These are phyloP conservation scores for Lutraria lutraria DNA, from an alignment of 2,888 invertebrate species.

Conservation along the genomic window DNA sequence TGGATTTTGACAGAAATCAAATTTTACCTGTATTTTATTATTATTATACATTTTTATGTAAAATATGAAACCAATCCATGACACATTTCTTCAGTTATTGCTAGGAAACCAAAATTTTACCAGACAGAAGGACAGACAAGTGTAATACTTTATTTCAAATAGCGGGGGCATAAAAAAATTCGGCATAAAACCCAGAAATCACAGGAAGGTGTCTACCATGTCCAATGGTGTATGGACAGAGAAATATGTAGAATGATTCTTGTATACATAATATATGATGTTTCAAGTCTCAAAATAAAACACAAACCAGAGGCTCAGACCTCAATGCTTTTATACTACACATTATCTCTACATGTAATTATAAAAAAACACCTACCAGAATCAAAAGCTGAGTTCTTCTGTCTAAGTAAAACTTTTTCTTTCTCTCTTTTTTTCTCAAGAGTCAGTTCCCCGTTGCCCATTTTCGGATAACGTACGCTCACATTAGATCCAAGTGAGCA, in stretches of 20 bases:
- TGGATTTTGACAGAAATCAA: too few species aligned
- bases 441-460: slow-evolving; percentile 37
- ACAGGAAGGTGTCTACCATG: too few species aligned
- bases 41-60: too few species aligned
- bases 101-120: too few species aligned
- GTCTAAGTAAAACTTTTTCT: slow-evolving; percentile 44
- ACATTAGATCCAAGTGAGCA: not conserved
- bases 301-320: not conserved
- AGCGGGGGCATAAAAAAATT: too few species aligned
- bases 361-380: slow-evolving; percentile 47
- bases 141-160: too few species aligned
- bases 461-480: slow-evolving; percentile 28
- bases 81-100: too few species aligned
- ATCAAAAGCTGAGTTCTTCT: slow-evolving; percentile 61
- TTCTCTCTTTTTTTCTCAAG: slow-evolving; percentile 36
- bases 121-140: too few species aligned
- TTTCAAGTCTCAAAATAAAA: not conserved
- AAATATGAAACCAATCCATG: too few species aligned
- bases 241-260: not conserved
- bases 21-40: too few species aligned
- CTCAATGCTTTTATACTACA: too few species aligned
- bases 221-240: not conserved
- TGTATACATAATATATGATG: not conserved
- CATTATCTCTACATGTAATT: not conserved
- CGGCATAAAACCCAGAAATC: too few species aligned